A percentile compares a stretch with the other conserved stretches of the same genome.
These are phyloP conservation scores for Peromyscus maniculatus DNA, from an alignment of 2,113 vertebrate species.

Conservation along the genomic window DNA sequence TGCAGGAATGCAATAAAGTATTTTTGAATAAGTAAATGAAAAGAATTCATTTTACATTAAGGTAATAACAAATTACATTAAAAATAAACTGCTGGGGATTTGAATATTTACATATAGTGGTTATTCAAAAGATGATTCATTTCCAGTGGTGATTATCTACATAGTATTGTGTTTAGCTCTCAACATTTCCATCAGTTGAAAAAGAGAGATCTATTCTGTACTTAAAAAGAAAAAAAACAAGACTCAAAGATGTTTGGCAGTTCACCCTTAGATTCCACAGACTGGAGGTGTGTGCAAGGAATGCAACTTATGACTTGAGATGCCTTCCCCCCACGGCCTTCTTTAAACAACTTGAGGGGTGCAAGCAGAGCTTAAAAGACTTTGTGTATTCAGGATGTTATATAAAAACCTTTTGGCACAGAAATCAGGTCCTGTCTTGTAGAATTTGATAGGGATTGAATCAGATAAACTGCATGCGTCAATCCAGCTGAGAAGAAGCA, in stretches of 20 bases:
- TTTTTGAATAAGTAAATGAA: conserved; percentile 29
- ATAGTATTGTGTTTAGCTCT: not conserved
- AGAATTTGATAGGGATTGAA: conserved; percentile 7
- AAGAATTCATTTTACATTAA: not conserved
- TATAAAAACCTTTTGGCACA: not conserved
- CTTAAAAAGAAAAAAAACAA: not conserved
- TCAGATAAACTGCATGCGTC: conserved; percentile 17
- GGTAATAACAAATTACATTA: conserved; percentile 1
- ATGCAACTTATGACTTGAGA: not conserved
- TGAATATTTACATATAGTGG: not conserved
- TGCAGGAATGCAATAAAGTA: not conserved
- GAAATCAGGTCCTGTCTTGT: not conserved
- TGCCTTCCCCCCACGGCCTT: not conserved
- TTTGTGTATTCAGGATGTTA: conserved; percentile 38
- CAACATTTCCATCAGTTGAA: not conserved
- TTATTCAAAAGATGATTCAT: not conserved
- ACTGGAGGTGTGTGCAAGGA: not conserved
- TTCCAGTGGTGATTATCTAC: not conserved
- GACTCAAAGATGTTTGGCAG: not conserved
- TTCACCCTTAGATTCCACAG: not conserved
- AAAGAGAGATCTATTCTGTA: not conserved
- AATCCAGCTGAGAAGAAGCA: conserved; percentile 11
- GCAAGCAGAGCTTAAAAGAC: not conserved
- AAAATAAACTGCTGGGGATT: conserved; percentile 54
- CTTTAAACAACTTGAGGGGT: not conserved